Percentiles rank a stretch among this genome's conserved stretches.
Conservation (phyloP, 2,797 vertebrate genomes). For the Mallotus villosus region DNA sequence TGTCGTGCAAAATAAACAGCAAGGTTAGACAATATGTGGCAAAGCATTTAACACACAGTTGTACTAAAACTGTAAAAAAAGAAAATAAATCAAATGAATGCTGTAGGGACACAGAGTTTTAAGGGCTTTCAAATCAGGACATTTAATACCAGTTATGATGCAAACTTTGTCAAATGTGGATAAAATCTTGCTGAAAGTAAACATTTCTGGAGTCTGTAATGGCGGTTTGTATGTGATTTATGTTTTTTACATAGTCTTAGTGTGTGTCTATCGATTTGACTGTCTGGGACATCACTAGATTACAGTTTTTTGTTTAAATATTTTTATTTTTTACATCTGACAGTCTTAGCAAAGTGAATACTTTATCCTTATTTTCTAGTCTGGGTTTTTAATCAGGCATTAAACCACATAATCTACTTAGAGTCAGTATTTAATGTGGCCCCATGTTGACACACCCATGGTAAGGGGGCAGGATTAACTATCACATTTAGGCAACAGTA, state of each 20-base stretch:
- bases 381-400: conserved; percentile 29
- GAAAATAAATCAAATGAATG: no score
- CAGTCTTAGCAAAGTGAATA: conserved; percentile 1
- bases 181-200: no score
- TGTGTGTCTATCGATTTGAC: neutral
- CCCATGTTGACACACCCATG: conserved; percentile 18
- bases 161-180: no score
- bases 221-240: neutral
- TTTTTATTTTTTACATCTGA: neutral
- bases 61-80: neutral
- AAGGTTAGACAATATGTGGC: neutral
- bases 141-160: neutral
- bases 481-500: conserved; percentile 17
- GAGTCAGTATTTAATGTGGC: conserved; percentile 29
- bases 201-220: no score
- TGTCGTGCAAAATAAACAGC: neutral
- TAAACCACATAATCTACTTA: conserved; percentile 43
- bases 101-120: no score
- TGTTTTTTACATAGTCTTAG: neutral
- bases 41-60: neutral
- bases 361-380: conserved; percentile 18
- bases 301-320: no score
- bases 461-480: conserved; percentile 15
- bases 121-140: no score
- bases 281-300: neutral